Percentiles rank a stretch among this genome's conserved stretches.
phyloP scores from a whole-genome alignment of 2,797 vertebrate species.

The Acanthurus tractus region DNA sequence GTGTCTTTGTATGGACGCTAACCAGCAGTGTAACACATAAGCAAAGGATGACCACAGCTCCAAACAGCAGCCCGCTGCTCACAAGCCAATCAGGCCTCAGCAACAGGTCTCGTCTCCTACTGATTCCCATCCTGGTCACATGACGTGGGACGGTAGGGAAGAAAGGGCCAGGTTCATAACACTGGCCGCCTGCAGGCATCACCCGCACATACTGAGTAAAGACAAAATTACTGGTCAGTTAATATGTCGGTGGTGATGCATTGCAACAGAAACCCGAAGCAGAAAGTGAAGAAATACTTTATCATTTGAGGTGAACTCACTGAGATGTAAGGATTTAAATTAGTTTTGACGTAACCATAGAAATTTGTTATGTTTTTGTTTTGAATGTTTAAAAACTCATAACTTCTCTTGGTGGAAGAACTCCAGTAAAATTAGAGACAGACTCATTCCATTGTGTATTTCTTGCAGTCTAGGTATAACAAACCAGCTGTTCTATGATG shows the following conservation, averaged over 20 bases:
- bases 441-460: no score
- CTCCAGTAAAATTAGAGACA: no score
- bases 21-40: slow-evolving; percentile 86
- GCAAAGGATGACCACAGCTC: slow-evolving; percentile 85
- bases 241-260: no score
- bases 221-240: neutral
- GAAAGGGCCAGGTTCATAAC: slow-evolving; percentile 90
- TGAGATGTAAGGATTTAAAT: neutral
- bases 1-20: slow-evolving; percentile 55
- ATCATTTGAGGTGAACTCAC: neutral
- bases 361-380: neutral
- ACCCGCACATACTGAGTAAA: slow-evolving; percentile 87
- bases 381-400: neutral
- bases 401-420: no score
- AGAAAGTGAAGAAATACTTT: neutral
- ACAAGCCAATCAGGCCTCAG: slow-evolving; percentile 88
- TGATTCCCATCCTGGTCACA: slow-evolving; percentile 89
- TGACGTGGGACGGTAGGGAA: slow-evolving; percentile 86
- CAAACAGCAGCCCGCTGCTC: slow-evolving; percentile 80
- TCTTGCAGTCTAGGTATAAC: no score
- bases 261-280: no score
- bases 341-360: neutral
- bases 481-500: no score
- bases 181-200: slow-evolving; percentile 88
- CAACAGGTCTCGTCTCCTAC: slow-evolving; percentile 74